Evolutionary conservation across 2,888 invertebrate genomes (phyloP).

Genomic region (Aphidius colemani): DNA sequence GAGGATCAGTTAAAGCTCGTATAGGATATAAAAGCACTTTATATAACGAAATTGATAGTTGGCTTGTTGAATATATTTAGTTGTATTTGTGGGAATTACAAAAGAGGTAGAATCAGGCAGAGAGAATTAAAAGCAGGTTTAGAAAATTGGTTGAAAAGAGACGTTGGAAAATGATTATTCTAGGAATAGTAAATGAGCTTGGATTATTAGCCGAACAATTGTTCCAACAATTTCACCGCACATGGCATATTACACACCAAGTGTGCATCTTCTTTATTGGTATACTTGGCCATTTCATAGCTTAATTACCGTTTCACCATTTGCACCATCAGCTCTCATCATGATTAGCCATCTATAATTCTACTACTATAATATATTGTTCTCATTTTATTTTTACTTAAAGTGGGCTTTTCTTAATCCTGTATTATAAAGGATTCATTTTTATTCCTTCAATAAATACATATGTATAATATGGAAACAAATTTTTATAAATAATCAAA

Average conservation of each 20-base stretch:
- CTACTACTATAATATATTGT: not conserved
- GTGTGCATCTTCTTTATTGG: constrained; percentile 11
- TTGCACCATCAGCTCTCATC: constrained; percentile 12
- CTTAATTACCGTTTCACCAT: constrained; percentile 23
- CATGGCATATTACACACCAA: not conserved
- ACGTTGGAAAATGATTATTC: constrained; percentile 1
- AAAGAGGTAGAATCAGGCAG: not conserved
- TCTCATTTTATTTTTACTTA: not conserved
- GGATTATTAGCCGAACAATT: constrained; percentile 28
- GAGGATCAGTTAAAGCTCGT: no score
- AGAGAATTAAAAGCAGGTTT: not conserved
- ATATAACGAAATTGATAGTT: constrained; percentile 13
- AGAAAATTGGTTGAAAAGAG: constrained; percentile 13
- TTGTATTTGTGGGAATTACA: constrained; percentile 4
- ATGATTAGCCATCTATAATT: constrained; percentile 22
- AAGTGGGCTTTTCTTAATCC: not conserved
- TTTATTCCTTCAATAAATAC: not conserved
- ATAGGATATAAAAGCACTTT: no score
- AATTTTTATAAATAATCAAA: no score
- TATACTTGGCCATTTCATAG: constrained; percentile 18
- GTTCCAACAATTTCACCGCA: constrained; percentile 22
- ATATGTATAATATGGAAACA: not conserved
- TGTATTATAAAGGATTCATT: not conserved
- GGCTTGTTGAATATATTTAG: not conserved
- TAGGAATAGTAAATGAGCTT: constrained; percentile 9